A percentile compares a stretch with the other conserved stretches of the same genome.
These are phyloP conservation scores for Channa argus DNA, from an alignment of 2,113 vertebrate species.

Conservation along the genomic window DNA sequence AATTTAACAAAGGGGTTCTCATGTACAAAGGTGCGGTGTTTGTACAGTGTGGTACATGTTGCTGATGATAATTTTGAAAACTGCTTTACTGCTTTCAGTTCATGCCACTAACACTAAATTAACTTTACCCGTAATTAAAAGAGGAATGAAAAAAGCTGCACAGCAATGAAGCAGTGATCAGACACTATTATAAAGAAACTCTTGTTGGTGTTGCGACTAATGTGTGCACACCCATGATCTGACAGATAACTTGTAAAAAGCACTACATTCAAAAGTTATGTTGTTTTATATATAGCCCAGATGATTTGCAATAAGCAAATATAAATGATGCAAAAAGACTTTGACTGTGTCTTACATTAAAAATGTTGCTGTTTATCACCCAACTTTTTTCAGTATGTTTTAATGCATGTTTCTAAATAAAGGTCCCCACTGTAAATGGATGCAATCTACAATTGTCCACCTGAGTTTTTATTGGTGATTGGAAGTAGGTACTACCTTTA, in stretches of 20 bases:
- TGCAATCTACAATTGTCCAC: too few relatives aligned
- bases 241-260: neutral
- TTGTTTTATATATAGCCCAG: too few relatives aligned
- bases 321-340: neutral
- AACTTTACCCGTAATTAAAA: too few relatives aligned
- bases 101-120: neutral
- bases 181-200: neutral
- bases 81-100: neutral
- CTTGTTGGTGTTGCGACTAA: too few relatives aligned
- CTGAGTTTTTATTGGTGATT: neutral
- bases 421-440: neutral
- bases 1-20: too few relatives aligned
- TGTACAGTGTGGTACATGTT: too few relatives aligned
- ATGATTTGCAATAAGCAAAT: neutral
- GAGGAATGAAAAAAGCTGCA: too few relatives aligned
- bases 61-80: too few relatives aligned
- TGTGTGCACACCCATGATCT: neutral
- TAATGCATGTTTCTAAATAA: neutral
- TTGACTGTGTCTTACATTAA: neutral
- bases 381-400: neutral
- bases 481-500: slow-evolving; percentile 58
- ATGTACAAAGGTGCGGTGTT: too few relatives aligned
- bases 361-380: neutral
- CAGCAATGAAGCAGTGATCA: neutral
- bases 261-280: neutral